Conservation (phyloP, 2,113 vertebrate species). For the Tragelaphus strepsiceros region DNA sequence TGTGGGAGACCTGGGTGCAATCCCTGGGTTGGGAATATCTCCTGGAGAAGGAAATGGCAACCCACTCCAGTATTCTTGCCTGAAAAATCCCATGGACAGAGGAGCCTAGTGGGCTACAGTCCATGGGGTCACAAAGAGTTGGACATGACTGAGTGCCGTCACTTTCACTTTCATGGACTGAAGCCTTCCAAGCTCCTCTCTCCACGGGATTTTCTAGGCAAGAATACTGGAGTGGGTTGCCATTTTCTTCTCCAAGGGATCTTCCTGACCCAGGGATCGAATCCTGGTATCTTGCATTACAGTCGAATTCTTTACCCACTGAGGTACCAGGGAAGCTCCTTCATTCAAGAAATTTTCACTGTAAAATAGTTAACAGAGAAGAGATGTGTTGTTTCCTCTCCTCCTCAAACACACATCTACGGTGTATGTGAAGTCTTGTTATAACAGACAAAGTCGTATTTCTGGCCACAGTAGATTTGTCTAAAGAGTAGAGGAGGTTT, state of each 20-base stretch:
- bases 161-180: neutral
- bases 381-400: neutral
- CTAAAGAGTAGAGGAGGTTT: neutral
- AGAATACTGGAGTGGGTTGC: neutral
- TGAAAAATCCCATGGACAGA: neutral
- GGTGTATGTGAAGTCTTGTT: neutral
- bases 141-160: neutral
- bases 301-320: neutral
- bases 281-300: neutral
- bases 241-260: neutral
- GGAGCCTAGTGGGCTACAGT: neutral
- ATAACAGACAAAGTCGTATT: neutral
- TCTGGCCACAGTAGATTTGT: neutral
- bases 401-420: neutral
- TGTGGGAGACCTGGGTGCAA: neutral
- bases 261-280: neutral
- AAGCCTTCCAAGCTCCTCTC: neutral
- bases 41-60: neutral
- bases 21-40: neutral
- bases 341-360: neutral
- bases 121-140: neutral
- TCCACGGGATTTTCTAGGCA: neutral
- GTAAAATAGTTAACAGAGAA: neutral
- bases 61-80: neutral
- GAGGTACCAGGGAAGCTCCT: neutral